Base-by-base conservation (phyloP, 2,888 invertebrate species). In the Folsomia manolachei region DNA sequence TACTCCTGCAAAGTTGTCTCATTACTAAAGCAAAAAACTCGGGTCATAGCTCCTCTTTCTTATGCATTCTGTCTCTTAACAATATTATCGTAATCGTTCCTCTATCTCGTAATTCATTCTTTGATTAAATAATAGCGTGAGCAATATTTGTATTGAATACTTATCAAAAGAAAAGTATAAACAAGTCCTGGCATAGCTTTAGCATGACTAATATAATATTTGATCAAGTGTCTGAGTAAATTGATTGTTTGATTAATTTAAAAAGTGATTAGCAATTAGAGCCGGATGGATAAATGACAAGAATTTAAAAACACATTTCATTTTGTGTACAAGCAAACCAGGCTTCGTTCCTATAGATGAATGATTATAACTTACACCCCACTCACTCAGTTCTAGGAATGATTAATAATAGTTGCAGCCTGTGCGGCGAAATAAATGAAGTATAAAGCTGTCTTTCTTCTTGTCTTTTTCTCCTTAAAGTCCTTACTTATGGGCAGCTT, bases 331-430 rank as follows among this genome's bases (percentile, higher is more conserved):
- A 51, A 51, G 9, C 9, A 51, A 51, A 11, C 9, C 51, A 51
- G 9, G 56, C 56, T 39, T 4, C 7, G 39, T 39, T 4, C 39
- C 4, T 39, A 39, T 4, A 56, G 56, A 56, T 39, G 56, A 7
- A 56, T 56, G n/a, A 56, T 56, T 7, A 21, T 19, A 56, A n/a
- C n/a, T 56, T 56, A 56, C 56, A 56, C 56, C 56, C n/a, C 56
- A 56, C n/a, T 56, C 56, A 56, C 56, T 56, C 56, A n/a, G 11
- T 56, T 56, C 56, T 56, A 14, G 19, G 19, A 56, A n/a, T 56
- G 56, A 56, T 56, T 56, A 56, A 56, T 56, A 56, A 56, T 56
- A 56, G n/a, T n/a, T n/a, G 21, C 56, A 56, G 56, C 56, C n/a
- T 56, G 56, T 56, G 56, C 56, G 21, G 56, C 56, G 19, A 19